phyloP scores from a whole-genome alignment of 1,140 invertebrate genomes.

The Glomeris maerens region DNA sequence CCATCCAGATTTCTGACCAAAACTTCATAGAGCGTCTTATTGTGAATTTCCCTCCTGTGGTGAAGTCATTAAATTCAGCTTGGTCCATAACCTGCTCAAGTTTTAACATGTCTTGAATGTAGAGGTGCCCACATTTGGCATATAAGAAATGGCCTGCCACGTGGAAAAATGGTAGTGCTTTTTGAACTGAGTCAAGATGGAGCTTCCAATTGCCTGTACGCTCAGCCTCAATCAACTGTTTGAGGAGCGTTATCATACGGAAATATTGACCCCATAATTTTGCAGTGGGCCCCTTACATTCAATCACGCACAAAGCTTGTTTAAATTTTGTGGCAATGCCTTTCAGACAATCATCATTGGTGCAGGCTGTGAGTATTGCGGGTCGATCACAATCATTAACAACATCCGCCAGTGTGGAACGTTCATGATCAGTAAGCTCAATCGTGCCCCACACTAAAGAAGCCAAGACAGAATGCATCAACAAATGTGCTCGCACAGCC shows the following conservation, averaged over 20 bases:
- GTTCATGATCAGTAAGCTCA: no score
- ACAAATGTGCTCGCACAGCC: slow-evolving; percentile 21
- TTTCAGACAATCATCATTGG: no score
- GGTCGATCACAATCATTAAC: no score
- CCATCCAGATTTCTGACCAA: slow-evolving; percentile 3
- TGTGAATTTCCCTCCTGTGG: neutral
- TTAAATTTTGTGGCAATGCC: no score
- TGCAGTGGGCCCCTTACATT: no score
- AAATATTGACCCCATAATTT: no score
- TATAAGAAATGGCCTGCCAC: neutral
- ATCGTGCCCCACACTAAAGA: no score
- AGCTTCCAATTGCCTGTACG: neutral
- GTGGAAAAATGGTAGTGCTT: neutral
- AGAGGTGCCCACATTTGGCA: neutral
- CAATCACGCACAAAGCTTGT: no score
- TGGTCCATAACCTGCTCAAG: no score
- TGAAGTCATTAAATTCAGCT: neutral
- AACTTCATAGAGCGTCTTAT: neutral
- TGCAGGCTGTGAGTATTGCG: no score
- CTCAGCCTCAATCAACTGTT: neutral
- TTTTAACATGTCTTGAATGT: neutral
- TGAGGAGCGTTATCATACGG: no score
- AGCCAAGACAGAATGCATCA: neutral
- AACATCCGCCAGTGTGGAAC: no score
- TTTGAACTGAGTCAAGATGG: neutral